Conservation (phyloP, 2,888 invertebrate species). For the Noctua comes region DNA sequence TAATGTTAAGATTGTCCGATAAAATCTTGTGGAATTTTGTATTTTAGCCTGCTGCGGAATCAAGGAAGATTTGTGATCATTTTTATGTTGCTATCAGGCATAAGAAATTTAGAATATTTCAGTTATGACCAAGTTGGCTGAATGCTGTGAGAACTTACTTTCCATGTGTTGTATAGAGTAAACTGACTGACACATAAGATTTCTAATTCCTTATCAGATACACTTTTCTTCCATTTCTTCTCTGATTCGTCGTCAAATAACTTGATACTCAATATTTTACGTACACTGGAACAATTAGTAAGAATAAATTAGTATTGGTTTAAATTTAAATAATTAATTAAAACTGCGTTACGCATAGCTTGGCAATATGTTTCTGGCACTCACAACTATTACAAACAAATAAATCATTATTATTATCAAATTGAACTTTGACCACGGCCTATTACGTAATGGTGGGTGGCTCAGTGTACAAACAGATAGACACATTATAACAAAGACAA, state of each 20-base stretch:
- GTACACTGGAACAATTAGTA: constrained; percentile 89
- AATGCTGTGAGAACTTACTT: constrained; percentile 80
- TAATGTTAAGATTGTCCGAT: too few relatives aligned
- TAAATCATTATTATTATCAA: not conserved
- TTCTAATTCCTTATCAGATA: constrained; percentile 93
- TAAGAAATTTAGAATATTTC: not conserved
- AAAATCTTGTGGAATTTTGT: too few relatives aligned
- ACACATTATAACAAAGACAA: not conserved
- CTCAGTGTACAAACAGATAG: not conserved
- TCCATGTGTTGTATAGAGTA: constrained; percentile 94
- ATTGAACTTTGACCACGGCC: not conserved
- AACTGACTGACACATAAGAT: constrained; percentile 95
- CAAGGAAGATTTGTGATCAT: not conserved
- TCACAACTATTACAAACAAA: not conserved
- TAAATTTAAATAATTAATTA: not conserved
- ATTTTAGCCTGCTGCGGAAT: too few relatives aligned
- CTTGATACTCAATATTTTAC: constrained; percentile 95
- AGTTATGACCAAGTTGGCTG: not conserved
- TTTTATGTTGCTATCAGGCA: not conserved
- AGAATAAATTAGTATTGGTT: not conserved
- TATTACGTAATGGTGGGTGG: not conserved
- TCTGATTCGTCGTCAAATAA: constrained; percentile 94
- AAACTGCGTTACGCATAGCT: too few relatives aligned
- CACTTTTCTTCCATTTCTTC: constrained; percentile 95
- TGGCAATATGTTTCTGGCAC: not conserved